Evolutionary conservation across 2,888 invertebrate species (phyloP), one percentile per base, ranked within the genome.

Genomic region (Parapristionchus giblindavisi): DNA sequence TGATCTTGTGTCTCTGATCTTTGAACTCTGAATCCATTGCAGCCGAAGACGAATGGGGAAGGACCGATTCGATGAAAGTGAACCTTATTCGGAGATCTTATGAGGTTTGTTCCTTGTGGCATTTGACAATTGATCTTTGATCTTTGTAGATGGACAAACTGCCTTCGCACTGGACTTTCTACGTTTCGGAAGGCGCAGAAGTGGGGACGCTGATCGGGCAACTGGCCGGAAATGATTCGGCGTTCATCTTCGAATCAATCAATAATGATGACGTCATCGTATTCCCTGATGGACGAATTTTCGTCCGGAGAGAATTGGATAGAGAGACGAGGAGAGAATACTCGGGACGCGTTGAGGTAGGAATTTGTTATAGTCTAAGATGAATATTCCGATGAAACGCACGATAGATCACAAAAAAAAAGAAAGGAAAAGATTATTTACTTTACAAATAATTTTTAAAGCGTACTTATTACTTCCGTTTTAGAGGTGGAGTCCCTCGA

Each of bases 161-260:
- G 21, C 48, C 66, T 66, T 66, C 66, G 6, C 51, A 66, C 34
- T 51, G 51, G 51, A 17, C 34, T 24, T 66, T 66, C 66, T 66
- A 34, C n/a, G 27, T 66, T 0, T 51, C 48, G 11, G 66, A 66
- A 34, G 32, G 32, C 51, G 17, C 66, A 5, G 34, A 32, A 32
- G 32, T 38, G 21, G 32, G 34, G n/a, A 34, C 48, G 29, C 17
- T 51, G 21, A 66, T 66, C 11, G 66, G 66, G 21, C 17, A 34
- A 51, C 27, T 66, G 32, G 24, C 51, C 24, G 34, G 21, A 0
- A 51, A 51, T 34, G 27, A 48, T 32, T 66, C 66, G 3, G 34
- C 32, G n/a, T 66, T 66, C 11, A 1, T 66, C 29, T 66, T 66
- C 34, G 32, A 51, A 51, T 66, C 66, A 3, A 14, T 51, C n/a